These are phyloP conservation scores for Darevskia mixta DNA, from an alignment of 2,797 vertebrate species.

Conservation along the genomic window DNA sequence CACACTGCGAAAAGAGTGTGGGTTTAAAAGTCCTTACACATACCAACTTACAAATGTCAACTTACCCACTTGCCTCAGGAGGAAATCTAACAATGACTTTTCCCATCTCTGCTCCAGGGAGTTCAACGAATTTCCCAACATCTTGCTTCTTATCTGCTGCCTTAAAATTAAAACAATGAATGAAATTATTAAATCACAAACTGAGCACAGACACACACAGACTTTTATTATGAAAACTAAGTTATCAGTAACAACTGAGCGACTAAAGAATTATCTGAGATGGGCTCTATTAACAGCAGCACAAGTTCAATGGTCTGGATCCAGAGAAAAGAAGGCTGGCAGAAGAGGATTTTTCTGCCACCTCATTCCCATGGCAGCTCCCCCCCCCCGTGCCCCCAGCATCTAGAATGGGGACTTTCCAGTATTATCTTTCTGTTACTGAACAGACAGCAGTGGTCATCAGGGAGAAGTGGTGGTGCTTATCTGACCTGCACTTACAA, in stretches of 20 bases:
- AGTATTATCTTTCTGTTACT: background rate
- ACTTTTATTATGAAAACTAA: conserved; percentile 15
- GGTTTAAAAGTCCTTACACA: conserved; percentile 9
- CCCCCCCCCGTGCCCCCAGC: too few relatives aligned
- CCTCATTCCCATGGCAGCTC: too few relatives aligned
- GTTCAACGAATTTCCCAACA: conserved; percentile 96
- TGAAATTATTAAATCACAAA: conserved; percentile 17
- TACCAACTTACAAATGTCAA: background rate
- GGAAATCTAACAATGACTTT: conserved; percentile 98
- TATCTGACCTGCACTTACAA: too few relatives aligned
- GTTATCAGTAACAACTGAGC: background rate
- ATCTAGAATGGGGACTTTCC: too few relatives aligned
- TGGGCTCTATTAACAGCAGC: background rate
- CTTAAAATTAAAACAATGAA: conserved; percentile 73
- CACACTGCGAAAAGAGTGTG: background rate
- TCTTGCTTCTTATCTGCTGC: conserved; percentile 91
- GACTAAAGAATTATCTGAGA: background rate
- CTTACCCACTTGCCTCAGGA: conserved; percentile 98
- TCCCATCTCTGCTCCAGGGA: conserved; percentile 96
- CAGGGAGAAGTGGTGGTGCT: too few relatives aligned
- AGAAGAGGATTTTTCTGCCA: too few relatives aligned
- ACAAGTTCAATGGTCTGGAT: background rate
- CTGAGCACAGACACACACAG: background rate
- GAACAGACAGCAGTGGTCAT: background rate
- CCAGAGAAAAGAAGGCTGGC: background rate